phyloP scores from a whole-genome alignment of 2,888 invertebrate species.

The Macrosoma leucophasiata region DNA sequence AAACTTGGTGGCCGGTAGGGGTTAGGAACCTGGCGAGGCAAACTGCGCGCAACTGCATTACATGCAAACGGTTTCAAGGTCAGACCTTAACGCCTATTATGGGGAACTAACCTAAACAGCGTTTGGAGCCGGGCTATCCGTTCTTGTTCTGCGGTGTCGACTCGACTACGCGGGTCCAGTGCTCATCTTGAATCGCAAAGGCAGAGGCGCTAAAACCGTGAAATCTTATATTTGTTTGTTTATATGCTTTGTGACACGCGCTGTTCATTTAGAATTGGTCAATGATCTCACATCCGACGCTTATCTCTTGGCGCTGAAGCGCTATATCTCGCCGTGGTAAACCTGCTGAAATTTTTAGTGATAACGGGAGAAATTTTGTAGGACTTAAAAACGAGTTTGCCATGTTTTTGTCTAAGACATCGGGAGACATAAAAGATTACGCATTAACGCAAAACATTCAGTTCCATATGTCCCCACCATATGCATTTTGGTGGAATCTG shows the following conservation, averaged over 20 bases:
- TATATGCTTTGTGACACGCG: constrained; percentile 1
- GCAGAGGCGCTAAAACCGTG: too few relatives aligned
- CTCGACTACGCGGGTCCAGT: constrained; percentile 7
- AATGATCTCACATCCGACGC: too few relatives aligned
- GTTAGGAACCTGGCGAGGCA: constrained; percentile 16
- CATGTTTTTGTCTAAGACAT: constrained; percentile 7
- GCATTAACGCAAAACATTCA: constrained; percentile 5
- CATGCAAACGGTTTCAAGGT: constrained; percentile 3
- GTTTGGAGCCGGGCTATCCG: constrained; percentile 4
- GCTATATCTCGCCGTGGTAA: constrained; percentile 22
- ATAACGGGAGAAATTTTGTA: constrained; percentile 21
- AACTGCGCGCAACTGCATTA: constrained; percentile 11
- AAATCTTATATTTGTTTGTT: background rate
- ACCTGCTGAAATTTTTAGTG: constrained; percentile 20
- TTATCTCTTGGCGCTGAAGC: too few relatives aligned
- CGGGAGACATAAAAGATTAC: constrained; percentile 8
- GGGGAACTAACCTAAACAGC: constrained; percentile 10
- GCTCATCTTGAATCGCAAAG: too few relatives aligned
- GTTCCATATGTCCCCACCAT: constrained; percentile 12
- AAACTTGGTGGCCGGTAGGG: constrained; percentile 15
- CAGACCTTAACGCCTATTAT: constrained; percentile 5
- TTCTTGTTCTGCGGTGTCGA: constrained; percentile 5
- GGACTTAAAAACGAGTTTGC: constrained; percentile 16
- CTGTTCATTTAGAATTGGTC: constrained; percentile 3
- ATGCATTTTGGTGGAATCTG: constrained; percentile 23